Evolutionary conservation across 2,888 invertebrate genomes (phyloP).

Genomic region (Trichogramma evanescens): DNA sequence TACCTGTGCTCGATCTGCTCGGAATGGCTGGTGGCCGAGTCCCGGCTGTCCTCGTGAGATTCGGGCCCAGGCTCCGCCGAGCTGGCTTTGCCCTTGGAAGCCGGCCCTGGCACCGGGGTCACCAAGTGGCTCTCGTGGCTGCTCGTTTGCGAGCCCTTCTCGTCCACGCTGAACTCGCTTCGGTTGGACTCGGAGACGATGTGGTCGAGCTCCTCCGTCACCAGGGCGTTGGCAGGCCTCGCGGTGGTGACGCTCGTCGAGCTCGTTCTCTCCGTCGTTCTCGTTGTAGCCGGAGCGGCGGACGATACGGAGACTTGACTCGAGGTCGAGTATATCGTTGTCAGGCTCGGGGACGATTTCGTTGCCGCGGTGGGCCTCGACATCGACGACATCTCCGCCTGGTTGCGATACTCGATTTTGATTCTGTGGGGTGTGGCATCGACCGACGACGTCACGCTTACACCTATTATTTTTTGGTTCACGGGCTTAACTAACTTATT

Average conservation of each 20-base stretch:
- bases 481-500: constrained; percentile 17
- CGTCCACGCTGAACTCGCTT: constrained; percentile 56
- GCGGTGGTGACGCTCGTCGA: constrained; percentile 17
- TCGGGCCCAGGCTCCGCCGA: neutral
- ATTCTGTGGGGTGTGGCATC: constrained; percentile 52
- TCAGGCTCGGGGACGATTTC: constrained; percentile 18
- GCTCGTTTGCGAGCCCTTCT: constrained; percentile 52
- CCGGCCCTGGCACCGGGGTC: constrained; percentile 29
- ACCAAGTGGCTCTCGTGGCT: constrained; percentile 33
- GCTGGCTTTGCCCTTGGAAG: constrained; percentile 11
- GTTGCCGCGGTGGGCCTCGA: constrained; percentile 26
- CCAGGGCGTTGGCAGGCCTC: constrained; percentile 30
- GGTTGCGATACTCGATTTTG: constrained; percentile 41
- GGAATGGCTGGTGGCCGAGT: constrained; percentile 27
- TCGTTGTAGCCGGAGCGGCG: constrained; percentile 20
- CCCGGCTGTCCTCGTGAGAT: constrained; percentile 18
- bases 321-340: constrained; percentile 14
- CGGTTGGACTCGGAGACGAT: constrained; percentile 53
- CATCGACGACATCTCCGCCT: constrained; percentile 26
- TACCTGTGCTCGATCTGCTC: constrained; percentile 39
- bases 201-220: constrained; percentile 47
- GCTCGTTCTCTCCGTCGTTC: constrained; percentile 16
- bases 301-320: constrained; percentile 19
- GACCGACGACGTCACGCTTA: constrained; percentile 57
- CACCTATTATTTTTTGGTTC: constrained; percentile 46